phyloP scores from a whole-genome alignment of 2,113 vertebrate species.

The Brachirus orientalis region DNA sequence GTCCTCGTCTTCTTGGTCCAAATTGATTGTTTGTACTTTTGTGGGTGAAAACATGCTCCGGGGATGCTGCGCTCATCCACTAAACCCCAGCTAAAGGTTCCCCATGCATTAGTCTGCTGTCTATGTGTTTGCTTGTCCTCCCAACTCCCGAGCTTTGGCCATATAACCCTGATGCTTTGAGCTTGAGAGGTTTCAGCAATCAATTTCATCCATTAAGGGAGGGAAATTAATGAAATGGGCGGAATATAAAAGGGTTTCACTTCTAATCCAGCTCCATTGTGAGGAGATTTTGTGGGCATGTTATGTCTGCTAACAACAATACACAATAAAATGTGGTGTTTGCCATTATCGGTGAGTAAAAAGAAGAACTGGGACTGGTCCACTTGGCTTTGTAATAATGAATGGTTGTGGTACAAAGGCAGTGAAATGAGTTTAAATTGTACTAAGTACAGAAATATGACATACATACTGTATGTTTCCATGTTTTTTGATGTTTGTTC shows the following conservation, averaged over 20 bases:
- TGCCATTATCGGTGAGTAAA: slow-evolving; percentile 32
- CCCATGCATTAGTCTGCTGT: slow-evolving; percentile 59
- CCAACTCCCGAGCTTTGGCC: slow-evolving; percentile 59
- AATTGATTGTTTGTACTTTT: slow-evolving; percentile 79
- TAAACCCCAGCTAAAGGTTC: slow-evolving; percentile 52
- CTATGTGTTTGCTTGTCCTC: slow-evolving; percentile 65
- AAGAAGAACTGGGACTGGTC: slow-evolving; percentile 42
- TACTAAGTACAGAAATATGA: slow-evolving; percentile 11
- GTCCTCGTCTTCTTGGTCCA: slow-evolving; percentile 66
- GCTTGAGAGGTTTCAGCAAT: slow-evolving; percentile 71
- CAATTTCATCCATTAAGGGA: slow-evolving; percentile 71
- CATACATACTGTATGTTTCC: background rate
- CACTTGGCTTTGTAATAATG: slow-evolving; percentile 22
- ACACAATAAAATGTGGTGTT: slow-evolving; percentile 39
- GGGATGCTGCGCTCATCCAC: slow-evolving; percentile 70
- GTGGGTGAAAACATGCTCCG: slow-evolving; percentile 61
- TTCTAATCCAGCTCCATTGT: slow-evolving; percentile 52
- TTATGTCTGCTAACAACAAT: slow-evolving; percentile 46
- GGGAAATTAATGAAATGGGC: slow-evolving; percentile 72
- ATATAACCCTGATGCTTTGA: slow-evolving; percentile 61
- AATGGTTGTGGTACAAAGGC: slow-evolving; percentile 21
- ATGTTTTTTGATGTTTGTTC: slow-evolving; percentile 10
- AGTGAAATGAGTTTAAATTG: slow-evolving; percentile 47
- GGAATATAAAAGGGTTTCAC: slow-evolving; percentile 52
- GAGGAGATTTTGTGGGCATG: slow-evolving; percentile 38